These are phyloP conservation scores for Pristionchus maxplancki DNA, from an alignment of 2,888 invertebrate genomes.

Conservation along the genomic window DNA sequence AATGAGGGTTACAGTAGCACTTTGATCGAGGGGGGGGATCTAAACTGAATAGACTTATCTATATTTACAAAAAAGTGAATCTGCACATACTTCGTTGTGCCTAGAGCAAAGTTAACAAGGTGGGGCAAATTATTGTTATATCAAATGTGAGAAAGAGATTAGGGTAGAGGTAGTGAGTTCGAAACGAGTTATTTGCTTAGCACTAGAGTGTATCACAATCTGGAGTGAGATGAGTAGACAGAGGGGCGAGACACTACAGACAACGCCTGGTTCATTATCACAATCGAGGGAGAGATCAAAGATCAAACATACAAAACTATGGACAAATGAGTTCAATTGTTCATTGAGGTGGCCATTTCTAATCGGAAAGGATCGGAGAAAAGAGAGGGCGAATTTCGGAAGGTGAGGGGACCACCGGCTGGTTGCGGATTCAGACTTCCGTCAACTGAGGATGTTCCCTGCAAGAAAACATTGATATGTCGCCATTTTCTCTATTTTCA, in stretches of 20 bases:
- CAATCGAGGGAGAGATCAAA: constrained; percentile 44
- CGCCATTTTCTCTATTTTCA: no score
- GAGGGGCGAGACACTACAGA: not conserved
- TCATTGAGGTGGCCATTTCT: constrained; percentile 63
- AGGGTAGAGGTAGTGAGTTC: constrained; percentile 1
- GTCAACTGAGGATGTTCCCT: constrained; percentile 32
- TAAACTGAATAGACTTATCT: not conserved
- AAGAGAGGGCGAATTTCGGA: constrained; percentile 70
- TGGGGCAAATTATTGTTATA: not conserved
- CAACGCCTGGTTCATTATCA: constrained; percentile 6
- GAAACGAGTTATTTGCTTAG: constrained; percentile 41
- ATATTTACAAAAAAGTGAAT: constrained; percentile 19
- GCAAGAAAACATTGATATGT: not conserved
- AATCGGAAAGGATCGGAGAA: constrained; percentile 74
- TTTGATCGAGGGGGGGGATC: constrained; percentile 18
- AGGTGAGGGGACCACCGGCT: constrained; percentile 20
- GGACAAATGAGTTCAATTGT: constrained; percentile 80
- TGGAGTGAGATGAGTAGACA: not conserved
- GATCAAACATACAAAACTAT: not conserved
- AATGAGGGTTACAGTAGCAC: constrained; percentile 38
- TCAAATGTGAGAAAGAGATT: not conserved
- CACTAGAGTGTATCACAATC: constrained; percentile 41
- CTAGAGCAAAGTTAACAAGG: constrained; percentile 38
- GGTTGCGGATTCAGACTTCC: constrained; percentile 45
- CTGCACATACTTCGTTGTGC: not conserved